These are phyloP conservation scores for Isoperla grammatica DNA, from an alignment of 2,888 invertebrate species.

Conservation along the genomic window DNA sequence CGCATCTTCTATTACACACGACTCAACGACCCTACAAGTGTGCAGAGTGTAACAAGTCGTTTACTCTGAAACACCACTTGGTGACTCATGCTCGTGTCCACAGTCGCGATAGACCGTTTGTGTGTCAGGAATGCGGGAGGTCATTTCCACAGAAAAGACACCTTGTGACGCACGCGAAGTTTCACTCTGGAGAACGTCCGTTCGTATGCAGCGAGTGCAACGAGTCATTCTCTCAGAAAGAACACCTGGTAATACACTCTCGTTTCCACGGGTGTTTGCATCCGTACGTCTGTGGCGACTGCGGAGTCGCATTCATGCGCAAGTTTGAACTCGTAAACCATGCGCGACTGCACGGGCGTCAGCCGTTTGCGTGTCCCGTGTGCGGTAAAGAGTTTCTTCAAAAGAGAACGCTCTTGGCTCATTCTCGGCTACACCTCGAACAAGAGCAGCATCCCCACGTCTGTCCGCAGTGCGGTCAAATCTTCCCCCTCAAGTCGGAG, in stretches of 20 bases:
- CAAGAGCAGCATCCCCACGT: conserved; percentile 64
- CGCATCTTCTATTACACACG: conserved; percentile 73
- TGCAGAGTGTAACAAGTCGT: conserved; percentile 79
- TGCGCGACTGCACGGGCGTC: conserved; percentile 71
- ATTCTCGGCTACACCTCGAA: conserved; percentile 54
- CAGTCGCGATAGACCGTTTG: conserved; percentile 73
- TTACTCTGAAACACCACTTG: conserved; percentile 78
- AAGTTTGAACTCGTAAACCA: conserved; percentile 84
- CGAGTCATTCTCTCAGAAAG: conserved; percentile 87
- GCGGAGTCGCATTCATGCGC: conserved; percentile 76
- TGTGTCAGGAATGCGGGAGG: conserved; percentile 76
- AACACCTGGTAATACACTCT: conserved; percentile 85
- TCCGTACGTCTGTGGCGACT: conserved; percentile 90
- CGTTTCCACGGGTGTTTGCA: conserved; percentile 93
- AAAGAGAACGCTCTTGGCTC: conserved; percentile 74
- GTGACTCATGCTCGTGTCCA: conserved; percentile 74
- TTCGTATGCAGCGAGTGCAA: conserved; percentile 83
- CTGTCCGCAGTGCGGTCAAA: conserved; percentile 70
- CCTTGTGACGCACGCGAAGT: conserved; percentile 78
- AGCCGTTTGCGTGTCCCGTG: conserved; percentile 74
- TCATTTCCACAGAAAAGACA: conserved; percentile 77
- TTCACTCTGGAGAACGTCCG: conserved; percentile 78
- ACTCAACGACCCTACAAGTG: conserved; percentile 78
- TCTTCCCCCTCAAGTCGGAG: conserved; percentile 65
- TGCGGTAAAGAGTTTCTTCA: conserved; percentile 83